Evolutionary conservation across 2,888 invertebrate species (phyloP), one percentile per base, ranked within the genome.

Genomic region (Lordiphosa andalusiaca): DNA sequence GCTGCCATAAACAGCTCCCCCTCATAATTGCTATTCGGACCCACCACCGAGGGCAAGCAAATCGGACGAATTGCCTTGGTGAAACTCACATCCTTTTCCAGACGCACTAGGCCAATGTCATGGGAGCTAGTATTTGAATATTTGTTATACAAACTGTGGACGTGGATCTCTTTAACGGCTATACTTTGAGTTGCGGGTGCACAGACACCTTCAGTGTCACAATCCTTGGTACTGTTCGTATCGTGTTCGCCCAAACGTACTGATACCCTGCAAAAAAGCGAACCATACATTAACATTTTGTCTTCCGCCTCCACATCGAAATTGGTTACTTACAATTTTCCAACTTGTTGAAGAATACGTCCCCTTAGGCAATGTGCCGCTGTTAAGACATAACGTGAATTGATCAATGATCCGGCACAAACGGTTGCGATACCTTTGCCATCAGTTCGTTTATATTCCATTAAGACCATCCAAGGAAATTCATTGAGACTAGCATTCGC

Each of bases 91-190:
- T 92, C 89, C 0, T 87, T 85, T 0, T 90, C 81, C 6, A 95
- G 88, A 38, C 95, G 91, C 9, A 95, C 77, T 3, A 95, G 88
- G 0, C 94, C 95, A 39, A 95, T 94, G 80, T 95, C 95, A 80
- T 95, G 0, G 78, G 73, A 46, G 92, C 91, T 84, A 74, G 0
- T 93, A 91, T 38, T 89, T 86, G 83, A 95, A 95, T 0, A 88
- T 78, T 1, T 16, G 16, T 16, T 16, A 16, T 16, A 16, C 16
- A 16, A 16, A 16, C 67, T 93, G 93, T 95, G 95, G 0, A 92
- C 88, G 13, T 93, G 93, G 47, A 90, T 88, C 77, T 93, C 90
- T 67, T 93, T 93, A 4, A 95, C 88, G 0, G 90, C 90, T 4
- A 94, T 88, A 67, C 93, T 91, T 12, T 92, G 76, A 0, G 92